Percentiles rank a stretch among this genome's conserved stretches.
phyloP scores from a whole-genome alignment of 2,797 vertebrate genomes.

The Pipistrellus pipistrellus region DNA sequence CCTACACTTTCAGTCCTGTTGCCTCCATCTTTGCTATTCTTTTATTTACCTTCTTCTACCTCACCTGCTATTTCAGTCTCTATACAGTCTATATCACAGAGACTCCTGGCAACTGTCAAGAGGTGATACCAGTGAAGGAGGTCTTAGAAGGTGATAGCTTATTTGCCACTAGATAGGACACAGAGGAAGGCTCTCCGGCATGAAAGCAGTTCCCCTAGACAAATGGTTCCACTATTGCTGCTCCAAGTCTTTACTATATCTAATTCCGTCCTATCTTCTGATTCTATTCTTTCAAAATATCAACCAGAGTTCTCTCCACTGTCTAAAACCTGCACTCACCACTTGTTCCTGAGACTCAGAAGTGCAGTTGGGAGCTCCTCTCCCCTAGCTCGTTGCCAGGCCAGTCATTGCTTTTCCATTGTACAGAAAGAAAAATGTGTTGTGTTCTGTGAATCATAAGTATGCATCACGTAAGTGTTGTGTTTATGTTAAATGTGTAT shows the following conservation, averaged over 20 bases:
- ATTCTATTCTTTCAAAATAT: neutral
- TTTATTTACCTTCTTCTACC: slow-evolving; percentile 29
- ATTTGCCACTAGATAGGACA: neutral
- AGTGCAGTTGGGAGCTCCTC: neutral
- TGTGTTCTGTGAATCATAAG: neutral
- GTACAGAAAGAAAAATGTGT: neutral
- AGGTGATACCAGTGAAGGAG: neutral
- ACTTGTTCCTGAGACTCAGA: neutral
- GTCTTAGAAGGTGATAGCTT: neutral
- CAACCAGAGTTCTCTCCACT: neutral
- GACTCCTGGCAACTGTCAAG: neutral
- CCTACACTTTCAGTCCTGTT: neutral
- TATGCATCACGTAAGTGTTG: neutral
- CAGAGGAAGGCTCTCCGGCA: neutral
- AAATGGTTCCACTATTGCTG: neutral
- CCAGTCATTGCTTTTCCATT: neutral
- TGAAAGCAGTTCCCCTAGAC: neutral
- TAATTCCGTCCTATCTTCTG: neutral
- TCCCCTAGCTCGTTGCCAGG: neutral
- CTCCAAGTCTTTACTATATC: neutral
- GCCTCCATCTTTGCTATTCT: neutral
- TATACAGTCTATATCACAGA: neutral
- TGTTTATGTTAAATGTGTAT: slow-evolving; percentile 12
- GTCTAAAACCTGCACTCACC: neutral
- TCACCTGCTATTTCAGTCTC: slow-evolving; percentile 2